These are phyloP conservation scores for Drosophila ustulata DNA, from an alignment of 2,888 invertebrate genomes.

Conservation along the genomic window DNA sequence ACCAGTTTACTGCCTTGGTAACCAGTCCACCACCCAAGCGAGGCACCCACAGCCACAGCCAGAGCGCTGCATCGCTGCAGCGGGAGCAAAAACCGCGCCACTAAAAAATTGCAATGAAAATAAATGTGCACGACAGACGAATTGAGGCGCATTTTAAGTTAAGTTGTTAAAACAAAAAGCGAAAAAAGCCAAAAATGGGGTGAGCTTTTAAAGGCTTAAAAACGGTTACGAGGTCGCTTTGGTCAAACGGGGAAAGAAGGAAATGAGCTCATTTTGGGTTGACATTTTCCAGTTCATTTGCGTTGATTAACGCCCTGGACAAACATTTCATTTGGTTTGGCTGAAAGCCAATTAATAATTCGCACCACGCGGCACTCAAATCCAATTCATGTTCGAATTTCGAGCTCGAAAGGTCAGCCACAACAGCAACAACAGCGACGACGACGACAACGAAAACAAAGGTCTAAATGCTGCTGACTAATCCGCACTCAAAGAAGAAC, in stretches of 20 bases:
- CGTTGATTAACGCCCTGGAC: slow-evolving; percentile 69
- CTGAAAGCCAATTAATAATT: slow-evolving; percentile 72
- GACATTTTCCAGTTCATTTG: slow-evolving; percentile 79
- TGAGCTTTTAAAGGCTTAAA: slow-evolving; percentile 51
- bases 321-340: slow-evolving; percentile 49
- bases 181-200: neutral
- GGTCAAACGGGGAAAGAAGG: slow-evolving; percentile 50
- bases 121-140: slow-evolving; percentile 47
- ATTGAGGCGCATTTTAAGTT: slow-evolving; percentile 72
- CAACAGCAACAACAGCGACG: slow-evolving; percentile 21
- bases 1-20: slow-evolving; percentile 63
- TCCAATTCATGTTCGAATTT: slow-evolving; percentile 42
- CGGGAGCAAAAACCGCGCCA: slow-evolving; percentile 34
- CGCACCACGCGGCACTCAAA: slow-evolving; percentile 53
- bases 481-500: slow-evolving; percentile 40
- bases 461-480: slow-evolving; percentile 52
- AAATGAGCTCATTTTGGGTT: slow-evolving; percentile 75
- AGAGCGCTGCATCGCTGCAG: neutral
- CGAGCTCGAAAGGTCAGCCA: slow-evolving; percentile 52
- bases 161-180: slow-evolving; percentile 17
- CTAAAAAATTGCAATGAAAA: slow-evolving; percentile 66
- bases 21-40: slow-evolving; percentile 63
- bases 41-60: slow-evolving; percentile 38
- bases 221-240: slow-evolving; percentile 70
- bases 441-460: neutral